Base-by-base conservation (phyloP, 1,140 invertebrate species). In the Drosophila ogumai region DNA sequence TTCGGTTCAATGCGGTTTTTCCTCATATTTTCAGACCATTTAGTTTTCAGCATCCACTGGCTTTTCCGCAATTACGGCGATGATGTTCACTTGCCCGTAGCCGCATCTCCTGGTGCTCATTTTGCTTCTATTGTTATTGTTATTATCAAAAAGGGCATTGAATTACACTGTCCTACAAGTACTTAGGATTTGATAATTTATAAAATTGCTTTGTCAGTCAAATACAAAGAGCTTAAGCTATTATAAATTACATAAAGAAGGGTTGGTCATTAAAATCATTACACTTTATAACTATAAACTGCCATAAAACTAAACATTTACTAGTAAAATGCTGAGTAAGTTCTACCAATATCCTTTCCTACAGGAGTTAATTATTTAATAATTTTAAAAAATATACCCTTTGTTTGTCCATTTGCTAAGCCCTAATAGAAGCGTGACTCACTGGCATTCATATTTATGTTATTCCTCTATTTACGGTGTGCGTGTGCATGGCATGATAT, bases 341-440 rank as follows among this genome's bases (percentile, higher is more conserved):
- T 19, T 4, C 6, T 8, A 47, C 7, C 2, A n/a, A 28, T 3
- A 28, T 31, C 25, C 9, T 22, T 22, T 54, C 13, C 3, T 22
- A 10, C 0, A n/a, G 15, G 8, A 6, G 9, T 6, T 12, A 17
- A 12, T 31, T 6, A 46, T 5, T 28, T n/a, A 17, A 31, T 1
- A 17, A 12, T 31, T n/a, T 49, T 28, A n/a, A 10, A 32, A 17
- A n/a, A n/a, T 7, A 28, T 0, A 6, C 25, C 25, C 6, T 28
- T 28, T 69, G 50, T 41, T 58, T 71, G 59, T 40, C 36, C n/a
- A 3, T 43, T 43, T 46, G 12, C 32, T 28, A 31, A n/a, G 55
- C 54, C 59, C 75, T 68, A 82, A 82, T 69, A 68, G 59, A 65
- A 32, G 67, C 60, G 75, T 82, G 80, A 82, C 41, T 82, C 80